These are phyloP conservation scores for Cairina moschata DNA, from an alignment of 2,113 vertebrate genomes.

Conservation along the genomic window DNA sequence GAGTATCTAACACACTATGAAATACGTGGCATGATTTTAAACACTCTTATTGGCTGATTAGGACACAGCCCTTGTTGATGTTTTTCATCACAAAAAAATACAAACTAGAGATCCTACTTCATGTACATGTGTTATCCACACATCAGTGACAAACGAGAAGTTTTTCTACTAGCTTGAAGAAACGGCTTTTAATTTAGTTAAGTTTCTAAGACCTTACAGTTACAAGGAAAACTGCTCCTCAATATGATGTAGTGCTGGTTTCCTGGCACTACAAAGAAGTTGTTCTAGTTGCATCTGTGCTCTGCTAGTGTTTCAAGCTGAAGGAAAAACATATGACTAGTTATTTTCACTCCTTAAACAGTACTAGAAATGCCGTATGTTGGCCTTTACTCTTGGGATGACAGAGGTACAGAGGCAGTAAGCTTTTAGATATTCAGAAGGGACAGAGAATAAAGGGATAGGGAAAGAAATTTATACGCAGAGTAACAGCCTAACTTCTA, in stretches of 20 bases:
- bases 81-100: neutral
- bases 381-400: neutral
- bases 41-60: neutral
- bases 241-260: rapidly evolving
- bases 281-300: neutral
- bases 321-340: neutral
- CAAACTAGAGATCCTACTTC: neutral
- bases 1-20: neutral
- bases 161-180: neutral
- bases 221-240: neutral
- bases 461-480: neutral
- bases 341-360: neutral
- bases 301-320: neutral
- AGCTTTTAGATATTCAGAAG: neutral
- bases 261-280: neutral
- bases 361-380: neutral
- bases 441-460: neutral
- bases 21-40: neutral
- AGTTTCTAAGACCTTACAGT: neutral
- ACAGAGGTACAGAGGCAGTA: neutral
- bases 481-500: neutral
- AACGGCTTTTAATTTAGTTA: neutral
- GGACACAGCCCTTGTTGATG: neutral
- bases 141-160: neutral
- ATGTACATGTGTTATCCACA: neutral